Evolutionary conservation across 2,113 vertebrate species (phyloP), one percentile per base, ranked within the genome.

Genomic region (Lanius ludovicianus): DNA sequence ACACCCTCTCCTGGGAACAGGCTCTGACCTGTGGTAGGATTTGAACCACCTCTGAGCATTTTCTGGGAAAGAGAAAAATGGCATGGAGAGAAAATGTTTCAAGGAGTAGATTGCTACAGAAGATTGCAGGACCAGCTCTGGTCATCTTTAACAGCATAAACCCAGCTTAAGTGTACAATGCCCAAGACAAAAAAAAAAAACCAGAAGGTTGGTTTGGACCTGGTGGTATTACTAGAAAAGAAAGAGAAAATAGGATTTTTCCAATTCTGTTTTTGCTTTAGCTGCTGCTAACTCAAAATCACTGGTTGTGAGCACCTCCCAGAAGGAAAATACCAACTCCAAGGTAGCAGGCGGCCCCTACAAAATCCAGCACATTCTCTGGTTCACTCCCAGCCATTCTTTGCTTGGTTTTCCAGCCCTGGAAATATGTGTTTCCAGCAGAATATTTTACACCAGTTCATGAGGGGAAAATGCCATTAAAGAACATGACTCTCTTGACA

Each of bases 241-340:
- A 27, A 49, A 39, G 4, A 16, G 59, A 47, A 28, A 37, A 14
- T 3, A 27, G 8, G 28, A 17, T 33, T 95, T 95, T 93, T 59
- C 33, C 35, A 46, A 10, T 42, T 76, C 4, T 14, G 3, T 50
- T 76, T 68, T 73, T 65, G 3, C 47, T 84, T 84, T 94, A n/a
- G 22, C 17, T 94, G 44, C n/a, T 82, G 5, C 33, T 79, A 52
- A 64, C 46, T 93, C 39, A 59, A 59, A 53, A 62, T 63, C 22
- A 19, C 28, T 47, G 37, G 31, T 42, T 11, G 11, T 14, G n/a
- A 84, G 24, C 53, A 57, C 6, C 15, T 37, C 46, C 57, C 42
- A 42, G 30, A 44, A 89, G 18, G 42, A 91, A 89, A 94, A 89
- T 4, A 33, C 11, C 0, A 0, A 27, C 37, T 22, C 0, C 0